phyloP scores from a whole-genome alignment of 2,113 vertebrate species.

The Muscicapa adusta region DNA sequence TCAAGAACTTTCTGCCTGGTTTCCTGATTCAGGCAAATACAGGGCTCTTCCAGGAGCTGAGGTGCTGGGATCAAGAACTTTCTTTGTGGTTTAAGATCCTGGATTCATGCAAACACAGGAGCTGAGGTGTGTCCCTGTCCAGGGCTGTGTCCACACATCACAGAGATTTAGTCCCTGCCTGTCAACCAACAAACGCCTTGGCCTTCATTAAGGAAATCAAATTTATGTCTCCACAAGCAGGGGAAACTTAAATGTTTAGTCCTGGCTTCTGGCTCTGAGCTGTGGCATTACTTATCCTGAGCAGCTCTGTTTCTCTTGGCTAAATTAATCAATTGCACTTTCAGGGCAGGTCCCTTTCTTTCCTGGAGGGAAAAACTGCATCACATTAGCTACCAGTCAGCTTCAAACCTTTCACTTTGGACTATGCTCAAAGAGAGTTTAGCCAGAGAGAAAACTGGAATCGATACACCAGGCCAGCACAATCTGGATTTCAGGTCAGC shows the following conservation, averaged over 20 bases:
- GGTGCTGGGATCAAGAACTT: not conserved
- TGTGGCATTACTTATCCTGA: not conserved
- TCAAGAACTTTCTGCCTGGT: not conserved
- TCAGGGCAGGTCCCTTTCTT: not conserved
- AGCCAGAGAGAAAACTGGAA: slow-evolving; percentile 10
- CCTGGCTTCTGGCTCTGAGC: slow-evolving; percentile 6
- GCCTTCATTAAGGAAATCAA: not conserved
- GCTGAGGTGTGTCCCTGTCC: not conserved
- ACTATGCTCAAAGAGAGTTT: not conserved
- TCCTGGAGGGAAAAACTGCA: slow-evolving; percentile 7
- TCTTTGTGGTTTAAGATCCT: not conserved
- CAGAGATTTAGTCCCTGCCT: not conserved
- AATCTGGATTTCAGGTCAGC: slow-evolving; percentile 39
- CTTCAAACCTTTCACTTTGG: slow-evolving; percentile 21
- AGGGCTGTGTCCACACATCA: not conserved
- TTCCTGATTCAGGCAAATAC: not conserved
- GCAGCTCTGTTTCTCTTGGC: not conserved
- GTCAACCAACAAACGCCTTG: not conserved
- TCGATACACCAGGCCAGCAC: slow-evolving; percentile 12
- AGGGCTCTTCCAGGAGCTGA: not conserved
- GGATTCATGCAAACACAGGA: not conserved
- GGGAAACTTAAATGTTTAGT: not conserved
- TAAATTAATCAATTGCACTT: slow-evolving; percentile 44
- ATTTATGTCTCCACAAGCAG: slow-evolving; percentile 19
- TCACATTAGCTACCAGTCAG: not conserved